phyloP scores from a whole-genome alignment of 2,797 vertebrate species.

The Tinamus major region DNA sequence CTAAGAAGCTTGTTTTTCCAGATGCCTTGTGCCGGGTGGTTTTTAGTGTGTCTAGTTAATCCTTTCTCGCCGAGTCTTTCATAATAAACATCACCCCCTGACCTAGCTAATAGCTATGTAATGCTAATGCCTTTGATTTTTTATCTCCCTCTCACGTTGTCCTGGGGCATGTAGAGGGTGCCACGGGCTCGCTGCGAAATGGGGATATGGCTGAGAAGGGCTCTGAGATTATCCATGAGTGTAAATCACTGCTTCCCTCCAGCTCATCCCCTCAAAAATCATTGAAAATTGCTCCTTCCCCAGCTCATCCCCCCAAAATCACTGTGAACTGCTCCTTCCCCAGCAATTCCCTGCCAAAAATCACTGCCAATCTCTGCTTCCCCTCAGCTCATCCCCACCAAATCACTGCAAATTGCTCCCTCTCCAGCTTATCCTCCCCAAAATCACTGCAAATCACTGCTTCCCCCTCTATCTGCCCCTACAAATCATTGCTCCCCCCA shows the following conservation, averaged over 20 bases:
- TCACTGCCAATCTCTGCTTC: not conserved
- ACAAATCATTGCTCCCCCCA: too few relatives aligned
- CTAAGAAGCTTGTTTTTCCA: constrained; percentile 75
- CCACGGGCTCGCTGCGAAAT: not conserved
- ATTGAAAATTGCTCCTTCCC: not conserved
- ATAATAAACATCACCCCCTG: constrained; percentile 75
- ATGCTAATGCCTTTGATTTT: constrained; percentile 29
- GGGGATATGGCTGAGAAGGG: not conserved
- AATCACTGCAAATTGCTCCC: too few relatives aligned
- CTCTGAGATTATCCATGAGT: not conserved
- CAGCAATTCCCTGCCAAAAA: not conserved
- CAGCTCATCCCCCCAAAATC: too few relatives aligned
- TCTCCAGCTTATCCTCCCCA: too few relatives aligned
- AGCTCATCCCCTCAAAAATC: not conserved
- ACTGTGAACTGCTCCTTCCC: too few relatives aligned
- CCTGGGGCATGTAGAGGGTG: not conserved
- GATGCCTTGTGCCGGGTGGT: constrained; percentile 61
- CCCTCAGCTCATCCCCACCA: too few relatives aligned
- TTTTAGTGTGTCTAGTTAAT: constrained; percentile 71
- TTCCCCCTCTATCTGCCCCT: too few relatives aligned
- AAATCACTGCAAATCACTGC: too few relatives aligned
- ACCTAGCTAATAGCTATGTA: constrained; percentile 62
- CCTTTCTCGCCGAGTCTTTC: constrained; percentile 68
- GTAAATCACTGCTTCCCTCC: not conserved
- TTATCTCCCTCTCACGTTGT: not conserved